These are phyloP conservation scores for Apogon talboti DNA, from an alignment of 2,797 vertebrate species.

Conservation along the genomic window DNA sequence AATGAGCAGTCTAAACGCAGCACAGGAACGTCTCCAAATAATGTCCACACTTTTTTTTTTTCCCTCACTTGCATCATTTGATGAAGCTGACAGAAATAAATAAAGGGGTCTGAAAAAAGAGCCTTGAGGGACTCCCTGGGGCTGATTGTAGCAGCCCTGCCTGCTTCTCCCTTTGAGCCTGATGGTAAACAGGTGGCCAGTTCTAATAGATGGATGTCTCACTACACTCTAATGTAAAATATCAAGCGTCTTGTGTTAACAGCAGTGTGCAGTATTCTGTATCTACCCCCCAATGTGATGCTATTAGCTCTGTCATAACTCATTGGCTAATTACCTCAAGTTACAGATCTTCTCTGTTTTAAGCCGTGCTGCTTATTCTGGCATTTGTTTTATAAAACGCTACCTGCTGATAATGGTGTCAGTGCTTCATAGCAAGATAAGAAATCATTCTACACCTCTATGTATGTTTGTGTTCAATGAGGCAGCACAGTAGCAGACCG, in stretches of 20 bases:
- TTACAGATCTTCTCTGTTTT: conserved; percentile 30
- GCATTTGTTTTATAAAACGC: conserved; percentile 9
- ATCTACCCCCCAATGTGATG: conserved; percentile 64
- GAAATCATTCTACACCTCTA: conserved; percentile 1
- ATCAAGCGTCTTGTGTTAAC: conserved; percentile 47
- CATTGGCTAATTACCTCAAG: conserved; percentile 66
- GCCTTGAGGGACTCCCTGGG: conserved; percentile 53
- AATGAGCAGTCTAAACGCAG: conserved; percentile 72
- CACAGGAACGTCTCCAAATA: conserved; percentile 48
- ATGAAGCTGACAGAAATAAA: conserved; percentile 36
- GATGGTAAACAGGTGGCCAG: conserved; percentile 69
- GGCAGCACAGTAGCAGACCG: neutral
- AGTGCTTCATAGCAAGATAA: neutral
- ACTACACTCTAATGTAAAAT: conserved; percentile 49
- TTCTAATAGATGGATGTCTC: conserved; percentile 61
- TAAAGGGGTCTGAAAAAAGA: conserved; percentile 32
- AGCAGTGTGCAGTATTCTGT: conserved; percentile 48
- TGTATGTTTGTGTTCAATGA: neutral
- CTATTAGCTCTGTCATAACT: conserved; percentile 59
- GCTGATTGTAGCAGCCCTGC: conserved; percentile 11
- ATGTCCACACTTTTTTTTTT: conserved; percentile 34
- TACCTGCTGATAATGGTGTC: conserved; percentile 32
- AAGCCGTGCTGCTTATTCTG: conserved; percentile 26
- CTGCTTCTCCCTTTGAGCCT: conserved; percentile 27
- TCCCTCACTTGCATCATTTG: conserved; percentile 23